Base-by-base conservation (phyloP, 2,113 vertebrate species). In the Numenius arquata region DNA sequence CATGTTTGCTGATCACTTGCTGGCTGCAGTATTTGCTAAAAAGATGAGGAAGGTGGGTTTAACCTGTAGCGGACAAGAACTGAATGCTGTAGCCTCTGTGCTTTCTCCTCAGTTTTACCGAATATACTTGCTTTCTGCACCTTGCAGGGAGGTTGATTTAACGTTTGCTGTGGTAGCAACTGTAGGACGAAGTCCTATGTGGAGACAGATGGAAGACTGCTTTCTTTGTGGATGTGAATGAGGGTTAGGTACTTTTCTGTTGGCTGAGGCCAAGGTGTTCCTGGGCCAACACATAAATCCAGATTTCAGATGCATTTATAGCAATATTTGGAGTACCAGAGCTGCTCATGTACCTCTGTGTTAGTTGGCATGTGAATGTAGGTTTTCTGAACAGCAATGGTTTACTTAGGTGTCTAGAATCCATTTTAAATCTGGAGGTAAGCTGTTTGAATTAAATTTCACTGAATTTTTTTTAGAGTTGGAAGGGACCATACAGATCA, bases 311-410 rank as follows among this genome's bases (percentile, higher is more conserved):
- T 59, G 11, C 15, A 25, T 76, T 81, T 85, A 41, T 16, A 43
- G 36, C 14, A 70, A 70, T 61, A 45, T 45, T 15, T n/a, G 16
- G 29, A 81, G 21, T 25, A 18, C 19, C 12, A 73, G 18, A 38
- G 62, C 62, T 71, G 16, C 11, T 76, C 32, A 9, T 0, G 0
- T 40, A 5, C 52, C 32, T 76, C n/a, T 1, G 6, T 19, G 20
- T 63, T 59, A 25, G 30, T 10, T 5, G 2, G 10, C 19, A 89
- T 27, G 15, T 92, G n/a, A 91, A 79, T 11, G 4, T 27, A 36
- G 27, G 25, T 45, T 76, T 93, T 76, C 32, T 55, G 68, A 87
- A 56, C 6, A 40, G 34, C 15, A 55, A 1, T 4, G 2, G 21
- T 53, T 72, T 34, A 20, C 26, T 32, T 48, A 45, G 3, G 10